Evolutionary conservation across 2,888 invertebrate genomes (phyloP), one percentile per base, ranked within the genome.

Genomic region (Furcula furcula): DNA sequence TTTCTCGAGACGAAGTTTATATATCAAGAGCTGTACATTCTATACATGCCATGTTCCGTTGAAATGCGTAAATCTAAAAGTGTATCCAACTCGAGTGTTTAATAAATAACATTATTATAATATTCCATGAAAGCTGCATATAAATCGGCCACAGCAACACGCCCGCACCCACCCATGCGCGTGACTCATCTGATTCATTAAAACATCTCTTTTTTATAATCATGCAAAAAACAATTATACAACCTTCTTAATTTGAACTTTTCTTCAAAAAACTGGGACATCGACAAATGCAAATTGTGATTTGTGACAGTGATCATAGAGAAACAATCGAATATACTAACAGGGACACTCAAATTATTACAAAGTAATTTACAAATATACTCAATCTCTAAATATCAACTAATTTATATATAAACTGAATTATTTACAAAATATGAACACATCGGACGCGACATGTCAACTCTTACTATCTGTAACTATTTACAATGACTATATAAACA

Each of bases 401-500:
- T 81, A 84, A 68, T 66, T 55, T 50, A n/a, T 70, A 75, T 79
- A 79, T 77, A 81, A 83, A 82, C 60, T 72, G 76, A 75, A 80
- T 65, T 89, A 89, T 89, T 82, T 89, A 89, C 88, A 89, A 68
- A 77, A 74, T 77, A 81, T 70, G 75, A 76, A 66, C 80, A 76
- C 82, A 67, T 73, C 79, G 50, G 50, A 64, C 51, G 64, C 61
- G 76, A 79, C 76, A 62, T 71, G 77, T 65, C 68, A 69, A 66
- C 68, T 71, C 80, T 77, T 77, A 83, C 71, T 66, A 76, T 73
- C 75, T 76, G 74, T 81, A 79, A 68, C 70, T 89, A 89, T 89
- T 78, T 89, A 89, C 88, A 89, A 76, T 86, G 80, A 87, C 87
- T 88, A 86, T 76, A 76, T 75, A 76, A 76, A 83, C 70, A 79